Percentiles rank a stretch among this genome's conserved stretches.
Evolutionary conservation across 2,113 vertebrate species (phyloP).

Genomic region (Vireo altiloquus): DNA sequence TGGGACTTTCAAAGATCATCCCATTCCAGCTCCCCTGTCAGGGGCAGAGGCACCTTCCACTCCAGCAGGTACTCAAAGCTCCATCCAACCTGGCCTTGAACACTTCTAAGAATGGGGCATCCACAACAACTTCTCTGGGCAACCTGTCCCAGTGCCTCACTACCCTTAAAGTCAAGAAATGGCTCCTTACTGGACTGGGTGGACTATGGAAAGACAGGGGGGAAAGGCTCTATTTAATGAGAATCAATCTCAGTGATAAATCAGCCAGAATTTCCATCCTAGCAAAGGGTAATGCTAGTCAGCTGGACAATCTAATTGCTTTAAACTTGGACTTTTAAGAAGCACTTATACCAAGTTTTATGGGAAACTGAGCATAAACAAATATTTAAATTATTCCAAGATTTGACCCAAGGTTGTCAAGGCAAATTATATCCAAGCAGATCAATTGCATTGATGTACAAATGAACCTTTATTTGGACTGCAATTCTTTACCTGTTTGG

Average conservation of each 20-base stretch:
- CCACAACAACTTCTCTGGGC: background rate
- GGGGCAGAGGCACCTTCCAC: background rate
- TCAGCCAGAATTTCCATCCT: background rate
- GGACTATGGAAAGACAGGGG: background rate
- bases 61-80: background rate
- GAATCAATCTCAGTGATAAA: background rate
- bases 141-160: background rate
- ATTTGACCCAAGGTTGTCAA: background rate
- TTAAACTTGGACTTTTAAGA: background rate
- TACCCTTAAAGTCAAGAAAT: background rate
- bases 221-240: background rate
- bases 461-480: background rate
- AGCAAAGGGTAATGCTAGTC: background rate
- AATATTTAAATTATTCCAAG: background rate
- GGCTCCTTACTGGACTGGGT: background rate
- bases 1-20: background rate
- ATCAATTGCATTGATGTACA: background rate
- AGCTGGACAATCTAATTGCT: background rate
- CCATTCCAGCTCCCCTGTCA: rapidly evolving
- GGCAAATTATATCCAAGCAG: background rate
- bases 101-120: background rate
- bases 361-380: background rate
- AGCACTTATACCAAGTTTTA: background rate
- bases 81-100: background rate
- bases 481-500: slow-evolving; percentile 68